Percentiles rank a stretch among this genome's conserved stretches.
These are phyloP conservation scores for Ochotona princeps DNA, from an alignment of 2,113 vertebrate genomes.

Conservation along the genomic window DNA sequence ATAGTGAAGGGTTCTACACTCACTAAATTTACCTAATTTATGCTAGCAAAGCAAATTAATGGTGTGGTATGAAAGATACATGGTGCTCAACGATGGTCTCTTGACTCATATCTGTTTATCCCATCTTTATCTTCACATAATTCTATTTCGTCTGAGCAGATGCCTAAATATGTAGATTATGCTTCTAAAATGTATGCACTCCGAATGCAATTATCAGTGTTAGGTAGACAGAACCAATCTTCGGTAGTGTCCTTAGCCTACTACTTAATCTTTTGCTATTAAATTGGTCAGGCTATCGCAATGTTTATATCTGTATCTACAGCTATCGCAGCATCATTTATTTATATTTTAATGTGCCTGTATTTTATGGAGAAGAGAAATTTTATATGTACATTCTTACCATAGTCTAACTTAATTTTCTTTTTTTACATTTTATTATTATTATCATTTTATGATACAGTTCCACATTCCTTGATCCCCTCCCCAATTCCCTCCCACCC, in stretches of 20 bases:
- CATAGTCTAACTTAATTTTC: not conserved
- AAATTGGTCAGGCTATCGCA: not conserved
- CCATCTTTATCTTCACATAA: not conserved
- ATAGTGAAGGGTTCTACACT: not conserved
- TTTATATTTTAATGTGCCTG: not conserved
- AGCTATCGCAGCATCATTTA: not conserved
- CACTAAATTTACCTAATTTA: not conserved
- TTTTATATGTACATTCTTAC: not conserved
- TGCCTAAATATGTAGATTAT: not conserved
- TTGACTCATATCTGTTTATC: not conserved
- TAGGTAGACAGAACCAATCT: not conserved
- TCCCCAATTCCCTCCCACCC: no score
- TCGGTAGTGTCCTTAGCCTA: not conserved
- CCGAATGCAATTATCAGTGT: not conserved
- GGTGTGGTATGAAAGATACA: not conserved
- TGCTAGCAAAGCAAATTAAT: constrained; percentile 13
- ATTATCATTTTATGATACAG: no score
- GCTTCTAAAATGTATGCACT: not conserved
- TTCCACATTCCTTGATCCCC: no score
- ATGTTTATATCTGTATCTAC: not conserved
- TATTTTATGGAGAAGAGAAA: constrained; percentile 10
- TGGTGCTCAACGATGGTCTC: not conserved
- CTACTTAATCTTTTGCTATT: constrained; percentile 10
- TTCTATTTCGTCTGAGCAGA: not conserved
- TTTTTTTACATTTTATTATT: no score